Base-by-base conservation (phyloP, 2,113 vertebrate genomes). In the Crocuta crocuta region DNA sequence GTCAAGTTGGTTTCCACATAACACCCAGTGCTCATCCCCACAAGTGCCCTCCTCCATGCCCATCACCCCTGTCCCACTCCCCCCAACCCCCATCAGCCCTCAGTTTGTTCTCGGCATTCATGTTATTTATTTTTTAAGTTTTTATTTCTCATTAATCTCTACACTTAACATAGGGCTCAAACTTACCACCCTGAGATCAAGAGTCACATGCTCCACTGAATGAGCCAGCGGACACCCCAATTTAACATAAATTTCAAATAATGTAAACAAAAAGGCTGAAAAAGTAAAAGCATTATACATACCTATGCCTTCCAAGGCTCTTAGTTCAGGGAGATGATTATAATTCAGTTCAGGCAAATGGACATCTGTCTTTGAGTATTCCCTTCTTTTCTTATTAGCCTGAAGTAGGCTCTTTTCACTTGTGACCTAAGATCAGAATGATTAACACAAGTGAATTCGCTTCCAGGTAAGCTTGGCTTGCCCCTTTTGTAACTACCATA, bases 321-420 rank as follows among this genome's bases (percentile, higher is more conserved):
- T 98, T 70, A 99, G 97, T 81, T 99, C 99, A 0, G 99, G 99
- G 10, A 99, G 98, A 79, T 98, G 98, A 87, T 96, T 98, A 65
- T 93, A 98, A 81, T 90, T 98, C 28, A 99, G 91, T 45, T 99
- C 99, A 58, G 99, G 99, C 89, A 99, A 97, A 92, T 13, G 98
- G 70, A 99, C 95, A 4, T 99, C 98, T 81, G 92, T 35, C 96
- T 98, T 99, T 43, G 96, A 97, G 26, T 98, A 97, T 5, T 99
- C 98, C 97, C 98, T 98, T 94, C 97, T 99, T 81, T 98, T 99
- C 97, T 98, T 99, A 86, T 78, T 98, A 83, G 95, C 87, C 35
- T 98, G 98, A 89, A 98, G 97, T 10, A 98, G 31, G 70, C 43
- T 98, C 92, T 98, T 99, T 89, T 99, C 99, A 97, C 96, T 98